Evolutionary conservation across 1,140 invertebrate genomes (phyloP).

Genomic region (Hestina assimilis): DNA sequence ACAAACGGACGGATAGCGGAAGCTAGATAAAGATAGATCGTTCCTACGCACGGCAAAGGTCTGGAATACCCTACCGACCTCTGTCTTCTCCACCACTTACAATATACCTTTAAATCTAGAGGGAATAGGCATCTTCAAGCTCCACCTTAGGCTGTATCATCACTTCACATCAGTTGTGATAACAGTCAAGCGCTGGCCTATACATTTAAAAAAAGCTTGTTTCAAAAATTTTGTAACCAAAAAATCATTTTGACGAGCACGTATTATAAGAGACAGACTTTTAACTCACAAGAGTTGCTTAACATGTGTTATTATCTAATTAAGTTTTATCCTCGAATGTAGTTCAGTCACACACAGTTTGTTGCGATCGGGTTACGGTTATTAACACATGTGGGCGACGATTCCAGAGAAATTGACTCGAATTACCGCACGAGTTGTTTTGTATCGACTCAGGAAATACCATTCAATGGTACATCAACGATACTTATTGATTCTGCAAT

Average conservation of each 20-base stretch:
- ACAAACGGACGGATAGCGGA: no score
- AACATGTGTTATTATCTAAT: conserved; percentile 6
- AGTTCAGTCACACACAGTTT: not conserved
- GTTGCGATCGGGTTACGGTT: conserved; percentile 19
- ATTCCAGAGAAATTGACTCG: conserved; percentile 20
- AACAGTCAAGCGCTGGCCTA: no score
- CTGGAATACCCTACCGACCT: no score
- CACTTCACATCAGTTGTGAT: no score
- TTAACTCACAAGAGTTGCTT: not conserved
- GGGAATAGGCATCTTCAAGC: no score
- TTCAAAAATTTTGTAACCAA: no score
- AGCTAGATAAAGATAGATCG: no score
- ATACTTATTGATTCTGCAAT: not conserved
- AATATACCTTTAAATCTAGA: no score
- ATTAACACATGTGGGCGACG: conserved; percentile 23
- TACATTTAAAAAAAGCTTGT: no score
- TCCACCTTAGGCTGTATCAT: no score
- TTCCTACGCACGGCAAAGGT: no score
- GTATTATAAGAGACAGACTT: not conserved
- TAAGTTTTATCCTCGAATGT: conserved; percentile 11
- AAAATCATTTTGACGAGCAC: not conserved
- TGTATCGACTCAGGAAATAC: not conserved
- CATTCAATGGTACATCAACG: not conserved
- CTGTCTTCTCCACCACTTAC: no score
- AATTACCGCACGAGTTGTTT: conserved; percentile 20